Evolutionary conservation across 2,888 invertebrate species (phyloP).

Genomic region (Eueremaeus valkanovi): DNA sequence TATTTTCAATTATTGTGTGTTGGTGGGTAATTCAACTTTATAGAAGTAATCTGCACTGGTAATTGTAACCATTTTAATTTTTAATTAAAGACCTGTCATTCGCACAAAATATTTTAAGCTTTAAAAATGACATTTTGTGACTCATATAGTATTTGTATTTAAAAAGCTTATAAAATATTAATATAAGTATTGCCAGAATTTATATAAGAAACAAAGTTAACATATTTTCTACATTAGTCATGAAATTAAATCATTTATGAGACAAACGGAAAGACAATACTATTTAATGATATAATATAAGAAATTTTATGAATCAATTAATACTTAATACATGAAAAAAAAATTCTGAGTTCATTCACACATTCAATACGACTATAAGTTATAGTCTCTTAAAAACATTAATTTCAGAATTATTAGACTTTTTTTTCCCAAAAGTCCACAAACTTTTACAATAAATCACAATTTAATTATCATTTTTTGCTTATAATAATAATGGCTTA

Average conservation of each 20-base stretch:
- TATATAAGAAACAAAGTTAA: background rate
- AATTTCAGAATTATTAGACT: no score
- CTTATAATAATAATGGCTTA: no score
- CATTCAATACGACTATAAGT: background rate
- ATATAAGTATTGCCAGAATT: background rate
- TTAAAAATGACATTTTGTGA: background rate
- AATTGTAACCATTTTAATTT: background rate
- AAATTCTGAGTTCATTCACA: no score
- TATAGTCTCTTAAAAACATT: no score
- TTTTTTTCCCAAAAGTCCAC: no score
- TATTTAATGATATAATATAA: background rate
- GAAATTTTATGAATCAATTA: background rate
- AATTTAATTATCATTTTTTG: no score
- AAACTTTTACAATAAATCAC: no score
- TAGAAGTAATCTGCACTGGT: background rate
- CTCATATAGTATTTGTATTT: background rate
- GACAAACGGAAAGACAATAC: background rate
- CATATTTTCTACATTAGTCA: conserved; percentile 3
- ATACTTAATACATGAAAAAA: no score
- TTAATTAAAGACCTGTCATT: background rate
- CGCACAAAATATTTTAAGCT: background rate
- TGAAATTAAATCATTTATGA: background rate
- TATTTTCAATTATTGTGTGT: no score
- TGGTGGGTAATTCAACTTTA: background rate
- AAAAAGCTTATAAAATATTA: background rate